Evolutionary conservation across 2,888 invertebrate species (phyloP), one percentile per base, ranked within the genome.

Genomic region (Zele albiditarsus): DNA sequence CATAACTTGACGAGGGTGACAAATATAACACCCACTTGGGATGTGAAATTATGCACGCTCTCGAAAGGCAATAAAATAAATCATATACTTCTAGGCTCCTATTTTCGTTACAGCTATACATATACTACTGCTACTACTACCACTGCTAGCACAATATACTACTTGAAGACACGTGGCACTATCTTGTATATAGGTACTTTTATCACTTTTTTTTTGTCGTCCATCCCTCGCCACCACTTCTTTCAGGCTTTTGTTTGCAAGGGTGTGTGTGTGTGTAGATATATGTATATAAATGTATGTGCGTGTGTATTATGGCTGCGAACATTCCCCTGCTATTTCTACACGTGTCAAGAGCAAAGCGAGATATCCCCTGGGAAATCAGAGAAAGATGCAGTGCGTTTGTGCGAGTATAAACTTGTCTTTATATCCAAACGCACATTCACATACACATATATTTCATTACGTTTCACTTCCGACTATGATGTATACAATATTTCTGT

Each of bases 341-440:
- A 53, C 68, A 74, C 74, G 58, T 58, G 67, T 73, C 73, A 74
- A 71, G 63, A 63, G 77, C 77, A 78, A 80, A 77, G 74, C 75
- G 80, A 83, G 79, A 80, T 79, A 73, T 84, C 87, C 86, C 86
- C 42, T 75, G 87, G 87, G 87, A 87, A 87, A 87, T 87, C 85
- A 86, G 83, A 85, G 84, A 86, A 86, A 87, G 84, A 87, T 87
- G 86, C 84, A 86, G 82, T 82, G 81, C 82, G 82, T 76, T 74
- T 74, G 27, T 58, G 69, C 49, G 53, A 60, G 38, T 46, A 63
- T 57, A 65, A 46, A 78, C 69, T 77, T 65, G 63, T 33, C 49
- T 58, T 38, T 53, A 49, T 63, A 76, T 65, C 60, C 63, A 20
- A 72, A 53, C 73, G 58, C 42, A 38, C 76, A 66, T 57, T 38